phyloP scores from a whole-genome alignment of 53 echinoderm and acorn worm genomes.

The Stichopus horrens region DNA sequence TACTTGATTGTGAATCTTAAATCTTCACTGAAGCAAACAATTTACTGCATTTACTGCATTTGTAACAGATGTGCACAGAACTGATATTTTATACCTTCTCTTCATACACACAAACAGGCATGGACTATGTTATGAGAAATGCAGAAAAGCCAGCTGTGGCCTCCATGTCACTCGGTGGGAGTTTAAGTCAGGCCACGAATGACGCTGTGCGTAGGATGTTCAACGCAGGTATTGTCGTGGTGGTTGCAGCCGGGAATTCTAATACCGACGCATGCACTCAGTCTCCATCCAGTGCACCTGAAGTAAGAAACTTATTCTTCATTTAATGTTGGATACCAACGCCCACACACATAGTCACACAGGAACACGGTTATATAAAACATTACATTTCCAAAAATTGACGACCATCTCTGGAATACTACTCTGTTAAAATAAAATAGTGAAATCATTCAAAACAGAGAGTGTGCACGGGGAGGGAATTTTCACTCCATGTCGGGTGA shows the following conservation, averaged over 20 bases:
- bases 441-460: no score
- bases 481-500: no score
- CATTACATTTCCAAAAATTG: no score
- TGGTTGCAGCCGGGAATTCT: conserved; percentile 28
- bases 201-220: conserved; percentile 15
- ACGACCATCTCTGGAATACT: no score
- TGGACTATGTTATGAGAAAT: background rate
- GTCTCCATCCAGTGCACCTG: conserved; percentile 3
- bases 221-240: conserved; percentile 1
- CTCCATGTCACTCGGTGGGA: conserved; percentile 33
- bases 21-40: no score
- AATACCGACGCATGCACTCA: conserved; percentile 13
- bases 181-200: conserved; percentile 10
- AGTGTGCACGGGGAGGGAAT: no score
- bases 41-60: background rate
- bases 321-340: no score
- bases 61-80: background rate
- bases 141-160: conserved; percentile 18
- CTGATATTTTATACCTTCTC: background rate
- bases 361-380: no score
- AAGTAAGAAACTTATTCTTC: background rate
- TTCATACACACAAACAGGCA: background rate
- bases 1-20: no score
- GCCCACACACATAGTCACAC: no score
- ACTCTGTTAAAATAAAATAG: no score